A percentile compares a stretch with the other conserved stretches of the same genome.
Conservation (phyloP, 1,140 invertebrate species). For the Trichoplusia ni region DNA sequence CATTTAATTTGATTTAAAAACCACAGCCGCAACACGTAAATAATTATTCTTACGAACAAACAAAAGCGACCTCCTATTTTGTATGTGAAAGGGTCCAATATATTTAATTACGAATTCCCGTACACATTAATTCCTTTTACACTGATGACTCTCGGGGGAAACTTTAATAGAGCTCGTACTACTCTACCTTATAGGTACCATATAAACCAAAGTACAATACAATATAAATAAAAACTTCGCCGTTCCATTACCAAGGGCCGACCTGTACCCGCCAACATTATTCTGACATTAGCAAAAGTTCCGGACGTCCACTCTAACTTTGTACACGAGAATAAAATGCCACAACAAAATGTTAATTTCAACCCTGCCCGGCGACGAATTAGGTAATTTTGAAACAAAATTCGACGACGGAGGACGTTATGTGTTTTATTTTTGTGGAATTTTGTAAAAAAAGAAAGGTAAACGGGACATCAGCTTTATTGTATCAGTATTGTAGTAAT, state of each 20-base stretch:
- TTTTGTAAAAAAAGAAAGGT: neutral
- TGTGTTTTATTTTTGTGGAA: conserved; percentile 14
- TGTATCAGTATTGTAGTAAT: no score
- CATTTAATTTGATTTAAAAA: no score
- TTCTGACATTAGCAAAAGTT: conserved; percentile 58
- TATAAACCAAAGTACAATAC: conserved; percentile 31
- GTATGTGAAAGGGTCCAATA: conserved; percentile 1
- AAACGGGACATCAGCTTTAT: no score
- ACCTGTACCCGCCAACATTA: conserved; percentile 42
- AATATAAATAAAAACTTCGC: conserved; percentile 38
- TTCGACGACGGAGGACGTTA: conserved; percentile 11
- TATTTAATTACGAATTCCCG: conserved; percentile 2
- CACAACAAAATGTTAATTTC: conserved; percentile 54
- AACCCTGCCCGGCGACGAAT: conserved; percentile 44
- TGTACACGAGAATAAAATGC: conserved; percentile 47
- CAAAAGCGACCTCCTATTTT: neutral
- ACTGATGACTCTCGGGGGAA: conserved; percentile 25
- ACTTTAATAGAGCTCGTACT: conserved; percentile 25
- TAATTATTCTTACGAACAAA: neutral
- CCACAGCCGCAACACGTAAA: no score
- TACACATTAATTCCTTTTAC: conserved; percentile 13
- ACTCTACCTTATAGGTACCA: conserved; percentile 8
- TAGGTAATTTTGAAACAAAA: conserved; percentile 37
- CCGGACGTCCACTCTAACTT: conserved; percentile 45
- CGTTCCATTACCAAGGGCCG: conserved; percentile 34